Evolutionary conservation across 2,113 vertebrate genomes (phyloP).

Genomic region (Pelusios castaneus): DNA sequence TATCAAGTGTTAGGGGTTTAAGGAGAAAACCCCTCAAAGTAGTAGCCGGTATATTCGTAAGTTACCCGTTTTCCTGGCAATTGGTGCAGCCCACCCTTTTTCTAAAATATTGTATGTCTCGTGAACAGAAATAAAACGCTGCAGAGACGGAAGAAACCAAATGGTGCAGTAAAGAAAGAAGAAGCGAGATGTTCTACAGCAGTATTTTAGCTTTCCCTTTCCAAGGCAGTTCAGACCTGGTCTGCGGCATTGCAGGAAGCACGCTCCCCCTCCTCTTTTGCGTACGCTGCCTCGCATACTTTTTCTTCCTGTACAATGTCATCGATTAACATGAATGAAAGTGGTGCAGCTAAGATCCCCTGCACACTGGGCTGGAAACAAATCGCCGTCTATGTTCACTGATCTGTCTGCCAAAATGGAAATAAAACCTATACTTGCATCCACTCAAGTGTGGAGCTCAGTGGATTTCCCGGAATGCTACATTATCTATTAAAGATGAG

Average conservation of each 20-base stretch:
- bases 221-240: not conserved
- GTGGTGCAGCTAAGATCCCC: not conserved
- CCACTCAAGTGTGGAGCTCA: not conserved
- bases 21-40: not conserved
- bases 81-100: not conserved
- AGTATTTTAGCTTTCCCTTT: not conserved
- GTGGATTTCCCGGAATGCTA: not conserved
- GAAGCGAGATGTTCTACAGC: fast-evolving
- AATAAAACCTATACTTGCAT: not conserved
- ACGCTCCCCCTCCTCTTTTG: not conserved
- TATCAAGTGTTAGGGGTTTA: not conserved
- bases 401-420: not conserved
- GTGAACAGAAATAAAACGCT: not conserved
- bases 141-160: not conserved
- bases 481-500: not conserved
- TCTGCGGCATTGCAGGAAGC: not conserved
- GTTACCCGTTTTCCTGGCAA: not conserved
- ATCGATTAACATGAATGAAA: not conserved
- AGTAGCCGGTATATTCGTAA: not conserved
- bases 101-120: fast-evolving
- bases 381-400: not conserved
- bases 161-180: not conserved
- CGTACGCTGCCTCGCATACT: fast-evolving
- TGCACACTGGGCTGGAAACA: not conserved
- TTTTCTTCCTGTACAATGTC: not conserved